phyloP scores from a whole-genome alignment of 1,140 invertebrate species.

The Drosophila neocordata region DNA sequence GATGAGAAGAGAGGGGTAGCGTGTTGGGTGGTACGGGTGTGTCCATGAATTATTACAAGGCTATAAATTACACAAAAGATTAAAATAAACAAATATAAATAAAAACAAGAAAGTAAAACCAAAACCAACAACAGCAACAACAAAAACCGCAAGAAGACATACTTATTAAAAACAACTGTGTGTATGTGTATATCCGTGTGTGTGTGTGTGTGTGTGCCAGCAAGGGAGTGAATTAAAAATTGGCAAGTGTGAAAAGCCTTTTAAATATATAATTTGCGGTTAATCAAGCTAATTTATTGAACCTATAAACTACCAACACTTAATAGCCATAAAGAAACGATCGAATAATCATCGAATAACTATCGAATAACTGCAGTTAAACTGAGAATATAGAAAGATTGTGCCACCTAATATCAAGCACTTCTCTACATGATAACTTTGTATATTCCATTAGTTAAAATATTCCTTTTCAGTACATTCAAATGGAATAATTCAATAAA shows the following conservation, averaged over 20 bases:
- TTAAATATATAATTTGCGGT: conserved; percentile 5
- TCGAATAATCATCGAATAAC: too few species aligned
- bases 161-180: neutral
- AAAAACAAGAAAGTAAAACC: neutral
- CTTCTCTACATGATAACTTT: too few species aligned
- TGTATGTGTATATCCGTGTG: neutral
- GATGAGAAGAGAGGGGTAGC: conserved; percentile 10
- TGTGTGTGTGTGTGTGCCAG: neutral
- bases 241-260: conserved; percentile 1
- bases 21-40: conserved; percentile 31
- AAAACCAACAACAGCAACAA: neutral
- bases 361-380: too few species aligned
- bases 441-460: too few species aligned
- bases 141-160: neutral
- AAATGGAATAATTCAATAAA: too few species aligned
- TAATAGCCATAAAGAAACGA: too few species aligned
- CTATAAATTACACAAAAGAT: conserved; percentile 49
- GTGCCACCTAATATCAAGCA: too few species aligned
- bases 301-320: neutral
- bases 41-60: conserved; percentile 61
- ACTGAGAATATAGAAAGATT: too few species aligned
- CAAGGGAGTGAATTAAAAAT: neutral
- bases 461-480: too few species aligned
- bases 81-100: neutral
- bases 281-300: conserved; percentile 4